Conservation (phyloP, 2,888 invertebrate genomes). For the Aleiodes leptofemur region DNA sequence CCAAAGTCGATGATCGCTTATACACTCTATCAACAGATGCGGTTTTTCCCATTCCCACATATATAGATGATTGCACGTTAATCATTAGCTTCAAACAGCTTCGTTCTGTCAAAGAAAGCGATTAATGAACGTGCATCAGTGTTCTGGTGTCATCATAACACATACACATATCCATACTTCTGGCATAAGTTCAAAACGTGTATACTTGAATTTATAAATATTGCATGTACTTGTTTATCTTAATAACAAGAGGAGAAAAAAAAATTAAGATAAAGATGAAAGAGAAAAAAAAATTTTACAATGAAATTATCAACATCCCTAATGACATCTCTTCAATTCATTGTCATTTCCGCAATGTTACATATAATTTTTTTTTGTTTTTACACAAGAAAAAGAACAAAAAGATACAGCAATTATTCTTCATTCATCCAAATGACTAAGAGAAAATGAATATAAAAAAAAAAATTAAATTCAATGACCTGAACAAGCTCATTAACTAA, state of each 20-base stretch:
- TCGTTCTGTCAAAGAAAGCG: not conserved
- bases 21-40: slow-evolving; percentile 14
- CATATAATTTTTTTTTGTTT: too few species aligned
- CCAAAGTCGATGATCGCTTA: slow-evolving; percentile 11
- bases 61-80: slow-evolving; percentile 13
- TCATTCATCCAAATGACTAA: slow-evolving; percentile 1
- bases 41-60: slow-evolving; percentile 10
- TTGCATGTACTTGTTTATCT: too few species aligned
- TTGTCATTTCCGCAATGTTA: too few species aligned
- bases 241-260: too few species aligned
- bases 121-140: slow-evolving; percentile 7
- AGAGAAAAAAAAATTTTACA: too few species aligned
- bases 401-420: too few species aligned
- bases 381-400: too few species aligned
- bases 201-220: too few species aligned
- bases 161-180: not conserved
- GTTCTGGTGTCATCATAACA: not conserved
- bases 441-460: not conserved
- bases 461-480: not conserved
- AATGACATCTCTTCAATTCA: too few species aligned
- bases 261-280: too few species aligned
- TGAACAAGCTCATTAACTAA: not conserved
- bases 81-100: slow-evolving; percentile 3
- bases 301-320: too few species aligned
- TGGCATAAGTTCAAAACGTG: too few species aligned